These are phyloP conservation scores for Solea solea DNA, from an alignment of 2,113 vertebrate species.

Conservation along the genomic window DNA sequence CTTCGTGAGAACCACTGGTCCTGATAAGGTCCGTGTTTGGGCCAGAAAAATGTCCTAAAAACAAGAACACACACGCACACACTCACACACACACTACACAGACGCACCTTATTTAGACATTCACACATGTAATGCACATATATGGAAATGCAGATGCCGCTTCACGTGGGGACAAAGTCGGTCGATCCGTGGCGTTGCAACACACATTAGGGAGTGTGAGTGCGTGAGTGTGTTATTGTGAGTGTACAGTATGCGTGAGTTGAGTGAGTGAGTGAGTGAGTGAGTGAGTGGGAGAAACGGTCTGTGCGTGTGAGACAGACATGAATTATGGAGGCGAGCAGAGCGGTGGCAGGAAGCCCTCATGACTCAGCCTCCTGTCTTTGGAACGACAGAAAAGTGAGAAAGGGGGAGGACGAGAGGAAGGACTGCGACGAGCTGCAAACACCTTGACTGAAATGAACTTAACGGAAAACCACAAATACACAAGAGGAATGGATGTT, in stretches of 20 bases:
- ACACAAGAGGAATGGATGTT: conserved; percentile 27
- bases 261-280: conserved; percentile 30
- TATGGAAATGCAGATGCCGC: conserved; percentile 10
- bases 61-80: neutral
- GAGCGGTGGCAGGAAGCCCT: conserved; percentile 68
- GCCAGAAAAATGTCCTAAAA: neutral
- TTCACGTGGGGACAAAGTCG: neutral
- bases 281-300: conserved; percentile 40
- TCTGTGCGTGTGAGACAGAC: conserved; percentile 56
- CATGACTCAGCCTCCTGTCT: conserved; percentile 70
- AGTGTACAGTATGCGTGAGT: conserved; percentile 9
- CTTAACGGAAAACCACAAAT: conserved; percentile 23
- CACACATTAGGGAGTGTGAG: conserved; percentile 45
- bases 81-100: neutral
- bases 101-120: neutral
- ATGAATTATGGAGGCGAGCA: conserved; percentile 69
- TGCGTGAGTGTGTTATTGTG: conserved; percentile 4
- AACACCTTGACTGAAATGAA: conserved; percentile 21
- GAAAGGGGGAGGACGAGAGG: conserved; percentile 17
- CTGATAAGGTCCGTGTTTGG: neutral
- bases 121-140: neutral
- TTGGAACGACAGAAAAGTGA: conserved; percentile 51
- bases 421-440: conserved; percentile 13
- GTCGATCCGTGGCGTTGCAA: neutral
- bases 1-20: too few relatives aligned